These are phyloP conservation scores for Bubalus kerabau DNA, from an alignment of 2,113 vertebrate species.

Conservation along the genomic window DNA sequence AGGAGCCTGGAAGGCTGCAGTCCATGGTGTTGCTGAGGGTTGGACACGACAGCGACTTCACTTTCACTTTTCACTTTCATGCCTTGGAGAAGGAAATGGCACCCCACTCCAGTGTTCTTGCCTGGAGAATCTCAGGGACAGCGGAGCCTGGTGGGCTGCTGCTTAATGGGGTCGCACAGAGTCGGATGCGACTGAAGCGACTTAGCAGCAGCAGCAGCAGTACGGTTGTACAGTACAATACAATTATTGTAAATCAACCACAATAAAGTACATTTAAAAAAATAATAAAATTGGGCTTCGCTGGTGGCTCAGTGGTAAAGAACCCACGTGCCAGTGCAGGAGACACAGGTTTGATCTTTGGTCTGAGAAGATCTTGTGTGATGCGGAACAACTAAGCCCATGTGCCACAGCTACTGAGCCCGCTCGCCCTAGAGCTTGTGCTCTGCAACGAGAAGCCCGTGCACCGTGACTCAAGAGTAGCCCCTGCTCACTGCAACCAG, in stretches of 20 bases:
- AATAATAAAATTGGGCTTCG: background rate
- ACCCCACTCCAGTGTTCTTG: no score
- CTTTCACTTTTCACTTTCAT: no score
- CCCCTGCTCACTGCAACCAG: background rate
- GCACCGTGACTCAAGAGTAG: background rate
- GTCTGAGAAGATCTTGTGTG: background rate
- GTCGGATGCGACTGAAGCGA: no score
- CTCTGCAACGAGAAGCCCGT: background rate
- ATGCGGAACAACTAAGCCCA: background rate
- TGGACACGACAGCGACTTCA: no score
- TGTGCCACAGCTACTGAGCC: background rate
- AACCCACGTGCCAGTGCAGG: background rate
- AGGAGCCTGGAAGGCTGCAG: no score
- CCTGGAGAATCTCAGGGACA: no score
- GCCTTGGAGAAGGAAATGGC: no score
- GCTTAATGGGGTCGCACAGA: no score
- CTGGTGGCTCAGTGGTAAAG: background rate
- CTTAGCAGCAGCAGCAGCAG: background rate
- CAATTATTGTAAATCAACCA: background rate
- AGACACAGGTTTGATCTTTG: background rate
- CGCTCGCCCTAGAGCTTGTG: background rate
- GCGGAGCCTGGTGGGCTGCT: no score
- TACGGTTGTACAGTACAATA: background rate
- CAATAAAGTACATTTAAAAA: background rate
- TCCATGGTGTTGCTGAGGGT: no score